Base-by-base conservation (phyloP, 2,888 invertebrate genomes). In the Tryphoninae sp. region DNA sequence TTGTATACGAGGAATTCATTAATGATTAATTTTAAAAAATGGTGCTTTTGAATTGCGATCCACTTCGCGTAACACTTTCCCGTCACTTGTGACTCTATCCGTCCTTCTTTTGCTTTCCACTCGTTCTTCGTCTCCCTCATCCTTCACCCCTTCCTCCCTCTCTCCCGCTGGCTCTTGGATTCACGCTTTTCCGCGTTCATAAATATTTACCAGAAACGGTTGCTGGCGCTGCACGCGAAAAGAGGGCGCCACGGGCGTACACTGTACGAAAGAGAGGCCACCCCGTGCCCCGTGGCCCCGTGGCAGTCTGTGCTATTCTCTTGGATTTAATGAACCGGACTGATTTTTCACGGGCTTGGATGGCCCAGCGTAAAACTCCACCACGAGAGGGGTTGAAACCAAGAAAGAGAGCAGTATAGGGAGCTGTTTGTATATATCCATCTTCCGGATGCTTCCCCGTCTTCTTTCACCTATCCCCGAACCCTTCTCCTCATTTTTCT, bases 291-390 rank as follows among this genome's bases (percentile, higher is more conserved):
- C 62, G 40, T 45, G 13, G 69, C 80, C 76, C 71, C 19, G 82
- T 78, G 83, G 83, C 65, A 72, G 75, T 82, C 73, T 84, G 85
- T 84, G 83, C 82, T 85, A 87, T 90, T 90, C 89, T 89, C 88
- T 87, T 82, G 84, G 86, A 90, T 89, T 91, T 90, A 91, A 91
- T 90, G 89, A 91, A 90, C 88, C 89, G 89, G 88, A 86, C 88
- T 88, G 89, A 89, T 90, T 90, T 89, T 90, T 90, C 88, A 89
- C 87, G 86, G 88, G 80, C 82, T 84, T 83, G 82, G 76, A 85
- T 83, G 80, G 83, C 53, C 62, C 67, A 55, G 69, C 49, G 13
- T 23, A 64, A 65, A 77, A 77, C 49, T 40, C 73, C 42, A 59
- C 55, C 53, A 9, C 80, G 82, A 80, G 80, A 80, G 78, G 69